Conservation (phyloP, 2,113 vertebrate genomes). For the Chamaea fasciata region DNA sequence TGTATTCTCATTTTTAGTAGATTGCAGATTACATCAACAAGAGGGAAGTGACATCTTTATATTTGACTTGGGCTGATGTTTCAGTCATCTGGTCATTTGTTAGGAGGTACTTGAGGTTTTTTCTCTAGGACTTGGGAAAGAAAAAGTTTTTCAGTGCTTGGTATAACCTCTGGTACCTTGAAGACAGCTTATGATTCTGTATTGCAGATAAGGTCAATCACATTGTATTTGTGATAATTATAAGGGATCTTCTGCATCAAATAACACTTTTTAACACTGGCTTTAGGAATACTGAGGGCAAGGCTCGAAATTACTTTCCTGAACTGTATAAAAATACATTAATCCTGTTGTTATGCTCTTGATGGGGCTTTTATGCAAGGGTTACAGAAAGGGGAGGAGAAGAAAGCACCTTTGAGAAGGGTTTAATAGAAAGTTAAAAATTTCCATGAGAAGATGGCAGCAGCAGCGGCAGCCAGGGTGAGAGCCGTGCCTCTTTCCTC, state of each 20-base stretch:
- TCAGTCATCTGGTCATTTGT: not conserved
- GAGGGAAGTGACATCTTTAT: not conserved
- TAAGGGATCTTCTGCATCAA: not conserved
- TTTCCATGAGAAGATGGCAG: not conserved
- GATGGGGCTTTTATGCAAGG: not conserved
- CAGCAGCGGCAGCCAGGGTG: not conserved
- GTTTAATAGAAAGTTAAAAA: not conserved
- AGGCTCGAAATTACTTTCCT: not conserved
- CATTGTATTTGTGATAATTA: not conserved
- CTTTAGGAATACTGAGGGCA: not conserved
- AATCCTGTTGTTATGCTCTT: not conserved
- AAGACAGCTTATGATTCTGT: not conserved
- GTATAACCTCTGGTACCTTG: not conserved
- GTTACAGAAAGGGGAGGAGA: not conserved
- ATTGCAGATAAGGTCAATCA: not conserved
- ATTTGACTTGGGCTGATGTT: not conserved
- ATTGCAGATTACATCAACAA: not conserved
- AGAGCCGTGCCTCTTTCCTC: accelerated
- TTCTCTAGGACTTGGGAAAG: not conserved
- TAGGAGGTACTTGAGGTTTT: not conserved
- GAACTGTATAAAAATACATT: not conserved
- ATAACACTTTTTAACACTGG: not conserved
- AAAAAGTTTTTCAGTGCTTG: not conserved
- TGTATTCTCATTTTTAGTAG: not conserved
- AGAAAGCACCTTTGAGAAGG: not conserved